Evolutionary conservation across 64 coral and sea anemone genomes (phyloP).

Genomic region (Montipora efflorescens): DNA sequence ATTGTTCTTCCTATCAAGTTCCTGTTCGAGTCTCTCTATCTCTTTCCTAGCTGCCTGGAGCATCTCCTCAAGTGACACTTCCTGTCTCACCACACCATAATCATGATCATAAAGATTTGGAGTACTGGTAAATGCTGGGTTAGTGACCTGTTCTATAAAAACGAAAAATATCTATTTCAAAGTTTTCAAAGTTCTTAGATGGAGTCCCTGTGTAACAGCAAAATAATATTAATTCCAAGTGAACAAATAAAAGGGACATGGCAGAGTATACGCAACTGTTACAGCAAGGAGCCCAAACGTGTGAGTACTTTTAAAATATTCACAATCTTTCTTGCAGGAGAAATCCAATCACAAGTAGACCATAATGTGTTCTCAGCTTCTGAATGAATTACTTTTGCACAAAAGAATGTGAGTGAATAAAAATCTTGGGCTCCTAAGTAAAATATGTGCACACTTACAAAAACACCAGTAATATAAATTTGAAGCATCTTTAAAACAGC

Average conservation of each 20-base stretch:
- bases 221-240: not conserved
- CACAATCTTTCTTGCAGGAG: too few relatives aligned
- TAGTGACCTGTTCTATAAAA: not conserved
- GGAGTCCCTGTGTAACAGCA: not conserved
- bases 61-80: conserved; percentile 10
- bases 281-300: too few relatives aligned
- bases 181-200: not conserved
- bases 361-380: too few relatives aligned
- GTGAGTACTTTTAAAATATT: too few relatives aligned
- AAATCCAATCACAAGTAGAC: too few relatives aligned
- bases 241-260: not conserved
- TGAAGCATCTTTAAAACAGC: too few relatives aligned
- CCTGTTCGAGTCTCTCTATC: not conserved
- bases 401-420: too few relatives aligned
- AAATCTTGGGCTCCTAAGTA: too few relatives aligned
- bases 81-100: conserved; percentile 5
- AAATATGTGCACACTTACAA: too few relatives aligned
- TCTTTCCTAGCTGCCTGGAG: conserved; percentile 14
- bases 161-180: not conserved
- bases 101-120: conserved; percentile 4
- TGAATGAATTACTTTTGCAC: too few relatives aligned
- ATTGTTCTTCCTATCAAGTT: not conserved
- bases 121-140: not conserved
- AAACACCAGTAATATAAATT: too few relatives aligned
- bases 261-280: not conserved